Evolutionary conservation across 2,113 vertebrate species (phyloP).

Genomic region (Apistogramma diplotaenia): DNA sequence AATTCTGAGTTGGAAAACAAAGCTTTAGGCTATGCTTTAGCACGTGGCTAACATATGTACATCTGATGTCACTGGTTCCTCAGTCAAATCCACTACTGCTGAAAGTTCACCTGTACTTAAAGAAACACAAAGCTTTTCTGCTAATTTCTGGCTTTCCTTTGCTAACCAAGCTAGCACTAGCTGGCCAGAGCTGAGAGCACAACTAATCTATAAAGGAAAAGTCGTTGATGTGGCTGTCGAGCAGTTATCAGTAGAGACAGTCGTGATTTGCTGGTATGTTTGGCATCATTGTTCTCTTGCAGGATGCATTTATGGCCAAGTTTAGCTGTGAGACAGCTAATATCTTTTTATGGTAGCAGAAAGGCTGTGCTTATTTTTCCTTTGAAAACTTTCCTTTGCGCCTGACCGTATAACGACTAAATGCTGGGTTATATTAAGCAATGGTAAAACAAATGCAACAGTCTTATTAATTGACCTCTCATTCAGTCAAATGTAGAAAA

Average conservation of each 20-base stretch:
- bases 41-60: too few relatives aligned
- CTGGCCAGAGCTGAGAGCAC: neutral
- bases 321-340: neutral
- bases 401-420: neutral
- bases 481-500: neutral
- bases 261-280: neutral
- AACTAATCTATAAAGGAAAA: neutral
- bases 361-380: neutral
- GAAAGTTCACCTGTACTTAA: neutral
- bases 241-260: neutral
- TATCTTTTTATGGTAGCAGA: neutral
- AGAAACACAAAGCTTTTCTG: neutral
- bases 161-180: neutral
- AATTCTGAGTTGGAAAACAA: too few relatives aligned
- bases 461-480: neutral
- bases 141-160: neutral
- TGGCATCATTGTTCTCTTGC: neutral
- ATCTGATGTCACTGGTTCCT: neutral
- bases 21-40: too few relatives aligned
- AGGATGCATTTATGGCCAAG: neutral
- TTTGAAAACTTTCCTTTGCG: neutral
- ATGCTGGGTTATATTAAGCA: too few relatives aligned
- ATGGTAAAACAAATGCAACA: too few relatives aligned
- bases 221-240: neutral
- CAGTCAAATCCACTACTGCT: neutral